Percentiles rank a stretch among this genome's conserved stretches.
Conservation (phyloP, 2,888 invertebrate genomes). For the Pterostichus niger region DNA sequence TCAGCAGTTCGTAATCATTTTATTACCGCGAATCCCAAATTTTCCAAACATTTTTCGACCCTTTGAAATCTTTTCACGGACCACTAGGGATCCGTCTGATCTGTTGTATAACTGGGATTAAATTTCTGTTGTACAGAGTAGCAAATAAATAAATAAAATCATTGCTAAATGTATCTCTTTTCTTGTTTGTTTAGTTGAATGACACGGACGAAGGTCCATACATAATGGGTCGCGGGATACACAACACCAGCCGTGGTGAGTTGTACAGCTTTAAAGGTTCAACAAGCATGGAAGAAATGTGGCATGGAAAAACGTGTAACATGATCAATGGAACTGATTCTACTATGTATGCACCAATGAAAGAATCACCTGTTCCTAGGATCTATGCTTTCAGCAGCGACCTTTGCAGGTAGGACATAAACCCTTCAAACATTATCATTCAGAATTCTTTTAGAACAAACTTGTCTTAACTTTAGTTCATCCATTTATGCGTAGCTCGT, state of each 20-base stretch:
- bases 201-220: constrained; percentile 79
- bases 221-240: constrained; percentile 79
- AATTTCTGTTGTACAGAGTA: too few relatives aligned
- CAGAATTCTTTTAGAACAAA: too few relatives aligned
- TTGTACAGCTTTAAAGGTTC: constrained; percentile 78
- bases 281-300: constrained; percentile 73
- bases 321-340: constrained; percentile 80
- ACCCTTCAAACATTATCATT: neutral
- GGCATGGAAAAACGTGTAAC: constrained; percentile 78
- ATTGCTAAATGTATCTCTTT: neutral
- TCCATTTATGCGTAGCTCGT: too few relatives aligned
- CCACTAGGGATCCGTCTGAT: too few relatives aligned
- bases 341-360: constrained; percentile 79
- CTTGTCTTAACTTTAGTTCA: too few relatives aligned
- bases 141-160: too few relatives aligned
- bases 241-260: constrained; percentile 78
- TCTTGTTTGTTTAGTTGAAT: constrained; percentile 77
- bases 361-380: constrained; percentile 75
- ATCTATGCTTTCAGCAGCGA: constrained; percentile 80
- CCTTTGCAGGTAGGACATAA: constrained; percentile 79
- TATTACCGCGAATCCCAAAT: too few relatives aligned
- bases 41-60: too few relatives aligned
- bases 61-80: too few relatives aligned
- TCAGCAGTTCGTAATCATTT: too few relatives aligned
- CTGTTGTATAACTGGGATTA: too few relatives aligned